A percentile compares a stretch with the other conserved stretches of the same genome.
phyloP scores from a whole-genome alignment of 2,113 vertebrate genomes.

The Galeopterus variegatus region DNA sequence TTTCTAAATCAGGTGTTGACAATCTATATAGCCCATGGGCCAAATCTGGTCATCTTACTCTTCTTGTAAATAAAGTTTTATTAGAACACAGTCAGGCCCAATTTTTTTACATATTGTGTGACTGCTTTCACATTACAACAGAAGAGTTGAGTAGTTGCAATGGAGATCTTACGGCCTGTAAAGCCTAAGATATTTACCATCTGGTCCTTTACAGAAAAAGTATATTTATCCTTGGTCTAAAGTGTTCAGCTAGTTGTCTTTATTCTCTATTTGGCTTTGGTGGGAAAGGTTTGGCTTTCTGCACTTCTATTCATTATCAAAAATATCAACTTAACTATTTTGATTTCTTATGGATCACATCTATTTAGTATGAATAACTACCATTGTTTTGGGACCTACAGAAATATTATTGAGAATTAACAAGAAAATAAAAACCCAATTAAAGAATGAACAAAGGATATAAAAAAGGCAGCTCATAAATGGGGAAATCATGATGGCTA shows the following conservation, averaged over 20 bases:
- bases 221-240: not conserved
- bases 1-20: not conserved
- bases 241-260: not conserved
- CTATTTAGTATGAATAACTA: not conserved
- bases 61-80: not conserved
- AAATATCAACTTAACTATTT: not conserved
- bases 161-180: too few species aligned
- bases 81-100: not conserved
- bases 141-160: not conserved
- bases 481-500: not conserved
- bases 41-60: not conserved
- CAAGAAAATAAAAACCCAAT: not conserved
- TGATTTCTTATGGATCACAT: not conserved
- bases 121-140: not conserved
- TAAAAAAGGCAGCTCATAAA: not conserved
- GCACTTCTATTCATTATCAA: not conserved
- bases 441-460: not conserved
- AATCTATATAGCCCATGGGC: not conserved
- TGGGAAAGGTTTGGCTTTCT: not conserved
- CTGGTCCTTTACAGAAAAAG: too few species aligned
- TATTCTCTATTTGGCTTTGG: not conserved
- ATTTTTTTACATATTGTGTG: not conserved
- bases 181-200: too few species aligned
- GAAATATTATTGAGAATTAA: not conserved
- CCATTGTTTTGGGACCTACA: not conserved